These are phyloP conservation scores for Tolypeutes matacus DNA, from an alignment of 2,797 vertebrate species.

Conservation along the genomic window DNA sequence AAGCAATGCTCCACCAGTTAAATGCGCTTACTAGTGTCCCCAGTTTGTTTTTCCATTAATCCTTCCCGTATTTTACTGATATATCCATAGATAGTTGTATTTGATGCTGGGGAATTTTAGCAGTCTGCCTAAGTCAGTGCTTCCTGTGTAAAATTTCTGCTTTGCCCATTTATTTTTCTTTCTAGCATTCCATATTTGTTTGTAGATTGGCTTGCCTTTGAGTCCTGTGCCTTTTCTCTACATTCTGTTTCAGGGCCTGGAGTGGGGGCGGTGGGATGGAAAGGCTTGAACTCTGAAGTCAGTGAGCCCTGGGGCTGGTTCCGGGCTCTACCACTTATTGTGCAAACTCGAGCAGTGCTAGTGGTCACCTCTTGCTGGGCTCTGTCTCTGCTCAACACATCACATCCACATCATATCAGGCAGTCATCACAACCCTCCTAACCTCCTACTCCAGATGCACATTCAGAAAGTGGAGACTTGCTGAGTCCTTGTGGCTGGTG, in stretches of 20 bases:
- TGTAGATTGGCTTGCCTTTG: neutral
- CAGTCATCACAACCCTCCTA: neutral
- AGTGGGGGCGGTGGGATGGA: neutral
- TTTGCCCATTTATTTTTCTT: neutral
- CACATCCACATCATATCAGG: neutral
- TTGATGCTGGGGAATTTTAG: neutral
- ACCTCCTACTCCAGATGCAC: neutral
- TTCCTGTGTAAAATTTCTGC: neutral
- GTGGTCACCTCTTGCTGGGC: neutral
- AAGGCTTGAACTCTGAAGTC: neutral
- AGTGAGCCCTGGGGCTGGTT: neutral
- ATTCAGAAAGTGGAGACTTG: neutral
- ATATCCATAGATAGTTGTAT: neutral
- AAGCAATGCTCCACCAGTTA: neutral
- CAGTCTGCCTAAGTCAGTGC: neutral
- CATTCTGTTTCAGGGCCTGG: neutral
- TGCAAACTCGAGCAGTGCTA: neutral
- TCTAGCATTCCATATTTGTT: slow-evolving; percentile 36
- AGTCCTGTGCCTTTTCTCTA: neutral
- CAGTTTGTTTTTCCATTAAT: neutral
- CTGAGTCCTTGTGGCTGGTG: neutral
- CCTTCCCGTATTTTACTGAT: neutral
- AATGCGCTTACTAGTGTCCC: neutral
- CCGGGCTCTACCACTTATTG: neutral
- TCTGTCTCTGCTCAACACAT: neutral